Percentiles rank a stretch among this genome's conserved stretches.
These are phyloP conservation scores for Psittacula cyanocephala DNA, from an alignment of 2,113 vertebrate species.

Conservation along the genomic window DNA sequence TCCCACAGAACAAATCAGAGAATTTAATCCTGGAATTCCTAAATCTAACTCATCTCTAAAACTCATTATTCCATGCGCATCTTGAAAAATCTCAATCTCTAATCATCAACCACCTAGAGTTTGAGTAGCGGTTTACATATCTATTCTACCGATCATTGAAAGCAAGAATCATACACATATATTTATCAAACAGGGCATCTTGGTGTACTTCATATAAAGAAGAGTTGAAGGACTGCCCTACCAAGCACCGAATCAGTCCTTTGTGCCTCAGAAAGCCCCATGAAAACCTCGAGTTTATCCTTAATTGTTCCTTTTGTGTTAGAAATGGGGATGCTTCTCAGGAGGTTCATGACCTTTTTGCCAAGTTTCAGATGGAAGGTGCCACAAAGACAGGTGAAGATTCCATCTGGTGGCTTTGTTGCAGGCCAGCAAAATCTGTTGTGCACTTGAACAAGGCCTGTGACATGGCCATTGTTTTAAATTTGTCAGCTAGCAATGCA, in stretches of 20 bases:
- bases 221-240: background rate
- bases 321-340: background rate
- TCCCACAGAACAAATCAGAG: background rate
- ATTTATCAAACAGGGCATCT: background rate
- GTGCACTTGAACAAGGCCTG: background rate
- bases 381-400: background rate
- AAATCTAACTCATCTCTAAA: background rate
- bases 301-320: background rate
- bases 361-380: background rate
- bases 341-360: background rate
- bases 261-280: background rate
- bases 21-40: background rate
- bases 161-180: background rate
- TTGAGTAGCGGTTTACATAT: background rate
- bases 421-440: background rate
- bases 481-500: background rate
- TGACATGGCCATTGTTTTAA: background rate
- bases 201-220: background rate
- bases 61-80: background rate
- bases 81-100: background rate
- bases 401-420: background rate
- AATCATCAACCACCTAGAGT: background rate
- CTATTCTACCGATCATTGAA: background rate
- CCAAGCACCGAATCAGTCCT: background rate
- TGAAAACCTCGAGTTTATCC: background rate